Base-by-base conservation (phyloP, 2,888 invertebrate species). In the Mimachlamys varia region DNA sequence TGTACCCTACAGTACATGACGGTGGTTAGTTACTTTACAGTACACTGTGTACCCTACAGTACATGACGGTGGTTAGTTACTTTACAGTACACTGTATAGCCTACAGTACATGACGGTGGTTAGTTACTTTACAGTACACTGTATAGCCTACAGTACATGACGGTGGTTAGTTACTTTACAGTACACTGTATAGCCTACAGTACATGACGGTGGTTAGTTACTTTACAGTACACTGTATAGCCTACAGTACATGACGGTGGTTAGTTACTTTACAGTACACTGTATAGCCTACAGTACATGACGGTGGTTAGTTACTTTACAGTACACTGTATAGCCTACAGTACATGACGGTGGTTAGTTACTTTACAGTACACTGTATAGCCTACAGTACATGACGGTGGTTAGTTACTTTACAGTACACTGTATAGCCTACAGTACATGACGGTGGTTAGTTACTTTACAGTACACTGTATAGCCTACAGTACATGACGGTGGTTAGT, bases 401-500 rank as follows among this genome's bases (percentile, higher is more conserved):
- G 7, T 19, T 58, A n/a, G 10, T 58, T 58, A 58, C 2, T 58
- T 19, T 58, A 58, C 19, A 22, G 58, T 58, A 13, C 53, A 53
- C n/a, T 62, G 49, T 87, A 27, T 87, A 17, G 27, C 49, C 93
- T 94, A 3, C 94, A 97, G 98, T 98, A 99, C 53, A 98, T 98
- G 97, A 53, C 19, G 2, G 50, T 50, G 22, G 7, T 19, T 58
- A n/a, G 10, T 58, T 58, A 58, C 2, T 58, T 19, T 58, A 58
- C 19, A 22, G 58, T 58, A 13, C 53, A 53, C n/a, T 62, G 49
- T 87, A 27, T 87, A 17, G 27, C 49, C 93, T 94, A 3, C 94
- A 97, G 98, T 98, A 99, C 53, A 98, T 98, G 97, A 53, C 19
- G 2, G 50, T 50, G 22, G 7, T 19, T 58, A n/a, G 10, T 58